Evolutionary conservation across 2,113 vertebrate species (phyloP).

Genomic region (Excalfactoria chinensis): DNA sequence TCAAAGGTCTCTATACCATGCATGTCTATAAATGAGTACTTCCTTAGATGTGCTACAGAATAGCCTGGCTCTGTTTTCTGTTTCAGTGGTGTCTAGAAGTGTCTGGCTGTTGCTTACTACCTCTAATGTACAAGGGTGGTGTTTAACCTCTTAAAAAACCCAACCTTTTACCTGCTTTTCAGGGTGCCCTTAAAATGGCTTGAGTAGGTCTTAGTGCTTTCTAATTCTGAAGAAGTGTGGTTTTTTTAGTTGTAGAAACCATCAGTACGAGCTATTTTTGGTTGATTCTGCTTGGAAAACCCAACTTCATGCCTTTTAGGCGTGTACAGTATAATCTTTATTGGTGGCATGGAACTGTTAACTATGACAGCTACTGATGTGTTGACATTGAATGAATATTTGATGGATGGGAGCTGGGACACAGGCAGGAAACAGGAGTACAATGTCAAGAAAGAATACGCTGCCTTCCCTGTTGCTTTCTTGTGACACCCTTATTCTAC

Average conservation of each 20-base stretch:
- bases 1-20: background rate
- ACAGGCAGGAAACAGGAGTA: background rate
- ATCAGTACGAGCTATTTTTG: background rate
- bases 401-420: background rate
- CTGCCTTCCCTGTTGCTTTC: background rate
- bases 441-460: background rate
- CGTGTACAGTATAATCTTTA: background rate
- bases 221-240: background rate
- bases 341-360: background rate
- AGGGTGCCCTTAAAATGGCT: background rate
- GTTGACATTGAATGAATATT: background rate
- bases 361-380: background rate
- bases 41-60: background rate
- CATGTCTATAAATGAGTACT: background rate
- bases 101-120: background rate
- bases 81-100: background rate
- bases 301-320: background rate
- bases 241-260: background rate
- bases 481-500: background rate
- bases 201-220: constrained; percentile 15
- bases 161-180: background rate
- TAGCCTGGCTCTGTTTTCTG: background rate
- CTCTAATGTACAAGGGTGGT: background rate
- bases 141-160: background rate
- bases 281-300: background rate